Conservation (phyloP, 2,797 vertebrate species). For the Anniella stebbinsi region DNA sequence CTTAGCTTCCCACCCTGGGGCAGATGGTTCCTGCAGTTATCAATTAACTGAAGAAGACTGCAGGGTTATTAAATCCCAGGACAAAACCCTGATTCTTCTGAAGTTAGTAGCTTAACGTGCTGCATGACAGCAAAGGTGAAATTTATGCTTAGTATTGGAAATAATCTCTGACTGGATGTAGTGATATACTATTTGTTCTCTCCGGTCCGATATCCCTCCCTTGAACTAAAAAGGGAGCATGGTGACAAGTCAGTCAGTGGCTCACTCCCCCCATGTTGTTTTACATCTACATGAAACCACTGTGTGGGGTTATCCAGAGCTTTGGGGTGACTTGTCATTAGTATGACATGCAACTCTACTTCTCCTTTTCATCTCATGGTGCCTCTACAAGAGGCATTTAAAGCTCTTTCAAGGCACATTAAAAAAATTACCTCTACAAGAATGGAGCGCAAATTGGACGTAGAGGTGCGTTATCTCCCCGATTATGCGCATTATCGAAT, state of each 20-base stretch:
- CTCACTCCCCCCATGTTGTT: neutral
- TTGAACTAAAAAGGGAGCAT: neutral
- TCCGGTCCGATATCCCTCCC: neutral
- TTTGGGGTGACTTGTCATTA: no score
- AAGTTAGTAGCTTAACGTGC: constrained; percentile 3
- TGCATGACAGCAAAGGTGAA: neutral
- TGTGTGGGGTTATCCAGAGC: no score
- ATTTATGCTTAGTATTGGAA: neutral
- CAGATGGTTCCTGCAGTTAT: constrained; percentile 13
- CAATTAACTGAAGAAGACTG: neutral
- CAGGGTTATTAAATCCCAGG: neutral
- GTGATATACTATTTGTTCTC: neutral
- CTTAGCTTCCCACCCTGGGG: neutral
- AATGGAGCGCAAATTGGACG: no score
- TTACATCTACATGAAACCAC: no score
- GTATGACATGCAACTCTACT: no score
- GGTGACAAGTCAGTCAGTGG: no score
- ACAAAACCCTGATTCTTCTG: neutral
- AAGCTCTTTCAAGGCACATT: no score
- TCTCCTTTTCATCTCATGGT: no score
- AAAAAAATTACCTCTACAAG: no score
- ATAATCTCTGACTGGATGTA: neutral
- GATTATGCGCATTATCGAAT: no score
- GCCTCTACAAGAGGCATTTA: no score
- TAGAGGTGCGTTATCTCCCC: no score